Base-by-base conservation (phyloP, 1,140 invertebrate species). In the Drosophila guanche region DNA sequence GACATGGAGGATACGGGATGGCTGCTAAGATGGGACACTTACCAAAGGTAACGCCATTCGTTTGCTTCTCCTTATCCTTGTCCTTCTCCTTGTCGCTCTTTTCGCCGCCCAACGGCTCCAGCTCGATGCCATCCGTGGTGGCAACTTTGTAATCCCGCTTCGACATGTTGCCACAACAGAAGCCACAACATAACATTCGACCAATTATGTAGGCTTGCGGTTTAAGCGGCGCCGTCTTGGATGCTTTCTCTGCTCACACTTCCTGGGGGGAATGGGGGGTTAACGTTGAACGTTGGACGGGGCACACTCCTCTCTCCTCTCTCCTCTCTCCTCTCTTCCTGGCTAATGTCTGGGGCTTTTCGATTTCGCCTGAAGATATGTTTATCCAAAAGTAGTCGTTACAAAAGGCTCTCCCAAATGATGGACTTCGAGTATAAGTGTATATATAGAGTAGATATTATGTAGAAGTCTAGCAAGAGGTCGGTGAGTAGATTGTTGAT, bases 151-250 rank as follows among this genome's bases (percentile, higher is more conserved):
- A 91, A 71, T 91, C 90, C 40, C 90, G 80, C 74, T 91, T 91
- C 69, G 89, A 90, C 90, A 91, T 91, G 57, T 91, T 91, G 79
- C 90, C 90, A 84, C 90, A 91, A 53, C 90, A 91, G 72, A 91
- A 90, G 69, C 90, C 90, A 80, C 90, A 91, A 89, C 90, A 91
- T 91, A 91, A 91, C 90, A 91, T 91, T 90, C 84, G 88, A 56
- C 80, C 85, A 76, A 90, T 90, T 83, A 81, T 85, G 50, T 79
- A 88, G 59, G 84, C 75, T 68, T 88, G 61, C 43, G 81, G 81
- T 61, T 88, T 86, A 54, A 86, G 81, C 50, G 83, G 73, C 73
- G 81, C 81, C 81, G 81, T 86, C 52, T 69, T 86, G 81, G 59
- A 70, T 70, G 53, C 42, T 50, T 60, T 46, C 45, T 14, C 56